Evolutionary conservation across 2,797 vertebrate genomes (phyloP).

Genomic region (Myripristis jacobus): DNA sequence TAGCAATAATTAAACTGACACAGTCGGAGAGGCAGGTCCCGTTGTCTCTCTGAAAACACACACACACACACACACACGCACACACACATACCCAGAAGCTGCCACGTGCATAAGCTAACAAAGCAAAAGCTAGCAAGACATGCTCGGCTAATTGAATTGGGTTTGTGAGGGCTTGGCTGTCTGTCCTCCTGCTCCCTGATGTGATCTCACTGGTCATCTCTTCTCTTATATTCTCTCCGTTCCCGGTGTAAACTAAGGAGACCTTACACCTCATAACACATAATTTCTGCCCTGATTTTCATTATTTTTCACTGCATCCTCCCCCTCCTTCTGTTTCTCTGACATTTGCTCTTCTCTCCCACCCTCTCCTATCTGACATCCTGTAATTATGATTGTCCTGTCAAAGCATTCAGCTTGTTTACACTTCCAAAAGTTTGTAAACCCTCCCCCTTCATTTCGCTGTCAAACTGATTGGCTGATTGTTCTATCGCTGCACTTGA

Average conservation of each 20-base stretch:
- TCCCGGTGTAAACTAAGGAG: constrained; percentile 6
- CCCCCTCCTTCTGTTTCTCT: constrained; percentile 33
- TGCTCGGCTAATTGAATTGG: constrained; percentile 46
- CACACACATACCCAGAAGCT: constrained; percentile 39
- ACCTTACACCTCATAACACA: constrained; percentile 38
- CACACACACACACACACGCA: neutral
- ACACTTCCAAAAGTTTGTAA: constrained; percentile 66
- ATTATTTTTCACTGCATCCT: constrained; percentile 32
- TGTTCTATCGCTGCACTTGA: constrained; percentile 39
- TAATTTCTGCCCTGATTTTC: constrained; percentile 30
- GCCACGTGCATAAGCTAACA: constrained; percentile 55
- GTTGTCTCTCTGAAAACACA: constrained; percentile 44
- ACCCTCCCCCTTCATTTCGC: constrained; percentile 62
- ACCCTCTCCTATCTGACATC: constrained; percentile 59
- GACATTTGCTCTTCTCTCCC: constrained; percentile 65
- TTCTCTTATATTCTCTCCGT: constrained; percentile 14
- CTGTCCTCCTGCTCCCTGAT: constrained; percentile 28
- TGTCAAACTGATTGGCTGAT: constrained; percentile 66
- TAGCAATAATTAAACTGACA: constrained; percentile 79
- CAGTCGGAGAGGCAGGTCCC: constrained; percentile 57
- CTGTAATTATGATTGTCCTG: constrained; percentile 64
- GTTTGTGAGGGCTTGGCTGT: constrained; percentile 32
- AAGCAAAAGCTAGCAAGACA: constrained; percentile 57
- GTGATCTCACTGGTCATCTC: constrained; percentile 17
- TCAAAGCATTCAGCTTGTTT: constrained; percentile 66